Percentiles rank a stretch among this genome's conserved stretches.
Conservation (phyloP, 2,113 vertebrate species). For the Cygnus buccinator region DNA sequence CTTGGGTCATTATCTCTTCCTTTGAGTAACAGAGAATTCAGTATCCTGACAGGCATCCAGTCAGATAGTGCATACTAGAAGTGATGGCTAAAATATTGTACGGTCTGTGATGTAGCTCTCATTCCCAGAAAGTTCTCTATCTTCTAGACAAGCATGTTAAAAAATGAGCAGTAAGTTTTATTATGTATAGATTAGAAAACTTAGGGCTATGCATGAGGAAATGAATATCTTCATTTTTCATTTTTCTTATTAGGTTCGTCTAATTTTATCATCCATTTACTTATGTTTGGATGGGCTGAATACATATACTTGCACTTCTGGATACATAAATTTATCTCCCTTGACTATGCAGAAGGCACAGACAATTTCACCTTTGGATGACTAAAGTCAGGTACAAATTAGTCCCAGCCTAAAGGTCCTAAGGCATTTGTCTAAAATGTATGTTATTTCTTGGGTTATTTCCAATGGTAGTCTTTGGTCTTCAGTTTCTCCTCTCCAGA, state of each 20-base stretch:
- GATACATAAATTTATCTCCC: neutral
- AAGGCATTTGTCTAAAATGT: neutral
- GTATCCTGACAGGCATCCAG: neutral
- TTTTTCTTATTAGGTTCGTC: neutral
- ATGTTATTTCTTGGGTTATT: neutral
- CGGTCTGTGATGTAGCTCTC: neutral
- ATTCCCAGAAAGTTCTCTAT: neutral
- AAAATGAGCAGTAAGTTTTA: neutral
- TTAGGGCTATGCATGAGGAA: neutral
- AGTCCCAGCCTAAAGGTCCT: neutral
- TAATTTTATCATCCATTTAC: neutral
- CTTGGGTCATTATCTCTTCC: neutral
- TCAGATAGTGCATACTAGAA: neutral
- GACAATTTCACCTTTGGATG: neutral
- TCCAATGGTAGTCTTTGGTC: neutral
- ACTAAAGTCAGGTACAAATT: neutral
- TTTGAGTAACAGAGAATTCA: neutral
- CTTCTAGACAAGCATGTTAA: neutral
- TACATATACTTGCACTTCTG: neutral
- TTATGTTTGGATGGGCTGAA: neutral
- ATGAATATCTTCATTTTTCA: neutral
- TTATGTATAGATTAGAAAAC: neutral
- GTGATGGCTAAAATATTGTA: neutral
- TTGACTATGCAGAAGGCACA: neutral
- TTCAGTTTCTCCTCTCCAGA: neutral